A percentile compares a stretch with the other conserved stretches of the same genome.
phyloP scores from a whole-genome alignment of 2,888 invertebrate genomes.

The Cantharis rustica region DNA sequence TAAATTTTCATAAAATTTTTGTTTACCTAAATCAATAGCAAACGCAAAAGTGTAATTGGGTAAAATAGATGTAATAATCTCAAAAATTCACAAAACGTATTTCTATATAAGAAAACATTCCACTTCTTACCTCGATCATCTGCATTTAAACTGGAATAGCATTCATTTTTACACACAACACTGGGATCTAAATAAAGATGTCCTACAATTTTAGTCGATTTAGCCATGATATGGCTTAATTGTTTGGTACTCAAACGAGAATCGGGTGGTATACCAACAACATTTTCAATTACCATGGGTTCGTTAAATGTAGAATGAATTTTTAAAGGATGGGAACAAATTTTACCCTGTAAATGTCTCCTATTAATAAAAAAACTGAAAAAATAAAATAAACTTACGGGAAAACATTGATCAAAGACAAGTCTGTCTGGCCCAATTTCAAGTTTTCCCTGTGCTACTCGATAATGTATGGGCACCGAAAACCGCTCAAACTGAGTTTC shows the following conservation, averaged over 20 bases:
- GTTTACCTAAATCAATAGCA: too few relatives aligned
- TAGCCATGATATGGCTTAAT: conserved; percentile 58
- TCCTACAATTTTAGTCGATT: conserved; percentile 61
- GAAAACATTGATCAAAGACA: conserved; percentile 79
- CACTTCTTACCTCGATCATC: conserved; percentile 63
- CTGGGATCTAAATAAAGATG: conserved; percentile 75
- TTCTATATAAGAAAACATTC: too few relatives aligned
- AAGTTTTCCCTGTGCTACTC: conserved; percentile 75
- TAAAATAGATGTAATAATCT: too few relatives aligned
- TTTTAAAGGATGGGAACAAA: conserved; percentile 75
- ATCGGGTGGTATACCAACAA: conserved; percentile 67
- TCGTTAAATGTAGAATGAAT: conserved; percentile 82
- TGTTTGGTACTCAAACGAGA: conserved; percentile 63
- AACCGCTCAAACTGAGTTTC: conserved; percentile 73
- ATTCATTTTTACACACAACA: conserved; percentile 70
- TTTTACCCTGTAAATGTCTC: conserved; percentile 67
- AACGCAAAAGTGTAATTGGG: too few relatives aligned
- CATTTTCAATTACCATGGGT: conserved; percentile 75
- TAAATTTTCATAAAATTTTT: too few relatives aligned
- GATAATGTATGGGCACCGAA: conserved; percentile 73
- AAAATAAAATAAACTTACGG: conserved; percentile 63
- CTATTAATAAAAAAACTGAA: too few relatives aligned
- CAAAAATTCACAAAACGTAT: too few relatives aligned
- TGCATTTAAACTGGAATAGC: conserved; percentile 77
- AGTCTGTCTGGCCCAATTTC: conserved; percentile 70